Conservation (phyloP, 2,113 vertebrate genomes). For the Dascyllus trimaculatus region DNA sequence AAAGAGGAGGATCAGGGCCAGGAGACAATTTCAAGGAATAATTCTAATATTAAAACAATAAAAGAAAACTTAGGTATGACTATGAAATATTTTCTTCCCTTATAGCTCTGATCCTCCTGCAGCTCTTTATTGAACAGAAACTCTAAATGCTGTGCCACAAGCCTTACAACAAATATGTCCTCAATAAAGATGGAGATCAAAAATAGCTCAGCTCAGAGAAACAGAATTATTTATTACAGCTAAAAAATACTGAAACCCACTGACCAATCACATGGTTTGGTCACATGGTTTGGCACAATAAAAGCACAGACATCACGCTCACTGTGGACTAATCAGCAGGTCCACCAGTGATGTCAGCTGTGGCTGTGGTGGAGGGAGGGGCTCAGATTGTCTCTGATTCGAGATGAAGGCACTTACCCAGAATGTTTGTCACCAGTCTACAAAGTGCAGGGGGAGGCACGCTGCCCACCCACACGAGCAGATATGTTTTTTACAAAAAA, state of each 20-base stretch:
- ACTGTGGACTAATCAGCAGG: slow-evolving; percentile 46
- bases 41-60: not conserved
- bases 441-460: slow-evolving; percentile 3
- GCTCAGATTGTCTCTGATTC: slow-evolving; percentile 68
- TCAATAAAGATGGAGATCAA: slow-evolving; percentile 39
- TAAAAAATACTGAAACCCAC: slow-evolving; percentile 61
- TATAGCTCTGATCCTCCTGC: no score
- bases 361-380: not conserved
- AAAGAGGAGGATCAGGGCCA: no score
- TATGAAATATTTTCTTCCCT: no score
- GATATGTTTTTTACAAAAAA: not conserved
- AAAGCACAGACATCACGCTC: slow-evolving; percentile 54
- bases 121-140: no score
- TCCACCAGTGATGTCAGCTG: slow-evolving; percentile 48
- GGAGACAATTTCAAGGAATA: not conserved
- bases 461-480: not conserved
- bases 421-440: slow-evolving; percentile 59
- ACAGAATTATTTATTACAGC: slow-evolving; percentile 79
- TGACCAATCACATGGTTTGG: slow-evolving; percentile 61
- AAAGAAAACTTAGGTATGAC: not conserved
- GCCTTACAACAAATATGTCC: not conserved
- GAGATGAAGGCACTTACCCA: slow-evolving; percentile 78
- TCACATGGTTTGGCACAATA: slow-evolving; percentile 71
- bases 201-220: slow-evolving; percentile 23
- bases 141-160: no score